A percentile compares a stretch with the other conserved stretches of the same genome.
Conservation (phyloP, 2,797 vertebrate species). For the Spinus pinus region DNA sequence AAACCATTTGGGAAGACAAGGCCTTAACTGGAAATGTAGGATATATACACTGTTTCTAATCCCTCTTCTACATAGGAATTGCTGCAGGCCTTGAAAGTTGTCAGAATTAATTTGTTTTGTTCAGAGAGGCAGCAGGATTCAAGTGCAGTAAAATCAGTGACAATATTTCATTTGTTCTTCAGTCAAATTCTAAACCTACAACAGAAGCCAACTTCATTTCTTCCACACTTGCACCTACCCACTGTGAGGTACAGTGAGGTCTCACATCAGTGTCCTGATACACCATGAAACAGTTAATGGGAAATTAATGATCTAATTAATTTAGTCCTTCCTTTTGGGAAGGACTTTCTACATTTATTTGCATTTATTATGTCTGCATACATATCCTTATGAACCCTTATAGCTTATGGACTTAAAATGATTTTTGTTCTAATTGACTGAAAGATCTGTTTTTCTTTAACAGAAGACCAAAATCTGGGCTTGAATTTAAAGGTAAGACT, state of each 20-base stretch:
- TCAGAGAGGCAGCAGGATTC: neutral
- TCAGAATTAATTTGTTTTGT: neutral
- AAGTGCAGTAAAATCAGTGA: neutral
- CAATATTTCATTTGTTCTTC: neutral
- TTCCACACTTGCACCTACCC: neutral
- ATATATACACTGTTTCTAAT: neutral
- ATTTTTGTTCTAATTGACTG: neutral
- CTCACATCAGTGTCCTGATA: neutral
- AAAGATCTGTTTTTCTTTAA: conserved; percentile 33
- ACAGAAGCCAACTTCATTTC: neutral
- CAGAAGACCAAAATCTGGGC: conserved; percentile 39
- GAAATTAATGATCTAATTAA: neutral
- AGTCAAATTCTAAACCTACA: neutral
- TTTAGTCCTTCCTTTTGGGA: too few species aligned
- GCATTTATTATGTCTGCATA: neutral
- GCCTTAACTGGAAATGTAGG: neutral
- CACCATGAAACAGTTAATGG: neutral
- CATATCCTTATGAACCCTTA: neutral
- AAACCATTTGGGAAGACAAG: neutral
- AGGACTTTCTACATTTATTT: neutral
- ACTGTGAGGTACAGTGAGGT: neutral
- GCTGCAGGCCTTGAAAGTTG: neutral
- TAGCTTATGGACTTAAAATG: neutral
- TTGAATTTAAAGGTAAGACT: conserved; percentile 71
- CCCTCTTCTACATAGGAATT: neutral